Percentiles rank a stretch among this genome's conserved stretches.
These are phyloP conservation scores for Cossypha polioptera DNA, from an alignment of 2,797 vertebrate species.

Conservation along the genomic window DNA sequence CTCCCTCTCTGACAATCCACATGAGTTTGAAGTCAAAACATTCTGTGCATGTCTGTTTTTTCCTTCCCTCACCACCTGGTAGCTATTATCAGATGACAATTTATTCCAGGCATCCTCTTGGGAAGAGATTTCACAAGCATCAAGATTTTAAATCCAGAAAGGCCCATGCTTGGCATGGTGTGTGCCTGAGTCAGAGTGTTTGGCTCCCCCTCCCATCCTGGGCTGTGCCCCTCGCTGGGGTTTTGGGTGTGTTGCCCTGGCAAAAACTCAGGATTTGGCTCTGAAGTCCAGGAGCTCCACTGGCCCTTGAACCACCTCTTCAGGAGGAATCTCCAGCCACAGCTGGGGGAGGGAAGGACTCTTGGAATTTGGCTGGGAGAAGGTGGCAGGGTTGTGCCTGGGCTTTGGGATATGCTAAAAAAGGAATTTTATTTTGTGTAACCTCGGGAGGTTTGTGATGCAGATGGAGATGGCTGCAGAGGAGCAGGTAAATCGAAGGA, in stretches of 20 bases:
- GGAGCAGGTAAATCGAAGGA: neutral
- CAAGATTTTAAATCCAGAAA: constrained; percentile 3
- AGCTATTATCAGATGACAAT: constrained; percentile 69
- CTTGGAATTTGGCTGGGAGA: neutral
- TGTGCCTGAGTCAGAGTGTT: neutral
- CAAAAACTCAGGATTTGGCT: neutral
- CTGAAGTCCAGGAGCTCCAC: neutral
- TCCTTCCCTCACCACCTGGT: constrained; percentile 55
- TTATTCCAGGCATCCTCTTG: constrained; percentile 57
- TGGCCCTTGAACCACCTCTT: neutral
- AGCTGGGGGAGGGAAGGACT: neutral
- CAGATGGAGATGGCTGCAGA: neutral
- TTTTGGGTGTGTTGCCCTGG: neutral
- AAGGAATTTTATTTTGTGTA: neutral
- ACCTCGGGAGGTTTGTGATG: neutral
- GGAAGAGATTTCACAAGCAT: constrained; percentile 36
- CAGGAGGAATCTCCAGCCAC: neutral
- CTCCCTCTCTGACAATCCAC: constrained; percentile 53
- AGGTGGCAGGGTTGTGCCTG: too few species aligned
- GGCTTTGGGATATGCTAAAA: neutral
- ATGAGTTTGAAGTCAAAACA: constrained; percentile 71
- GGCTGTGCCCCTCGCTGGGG: neutral
- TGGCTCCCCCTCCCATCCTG: neutral
- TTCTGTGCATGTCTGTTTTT: constrained; percentile 64
- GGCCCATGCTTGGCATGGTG: neutral